These are phyloP conservation scores for Acromyrmex echinatior DNA, from an alignment of 1,140 invertebrate species.

Conservation along the genomic window DNA sequence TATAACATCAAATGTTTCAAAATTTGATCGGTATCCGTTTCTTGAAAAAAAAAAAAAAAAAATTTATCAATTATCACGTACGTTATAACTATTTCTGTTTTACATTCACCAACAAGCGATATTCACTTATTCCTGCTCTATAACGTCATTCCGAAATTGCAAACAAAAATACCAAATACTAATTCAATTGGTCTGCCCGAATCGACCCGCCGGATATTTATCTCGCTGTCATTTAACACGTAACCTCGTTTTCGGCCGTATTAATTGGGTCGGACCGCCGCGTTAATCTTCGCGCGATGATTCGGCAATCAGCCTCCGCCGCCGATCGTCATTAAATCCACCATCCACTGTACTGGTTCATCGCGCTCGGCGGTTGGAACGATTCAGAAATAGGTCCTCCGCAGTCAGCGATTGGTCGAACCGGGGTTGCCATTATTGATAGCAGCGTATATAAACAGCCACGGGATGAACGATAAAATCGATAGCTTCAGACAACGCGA, in stretches of 20 bases:
- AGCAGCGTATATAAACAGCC: slow-evolving; percentile 70
- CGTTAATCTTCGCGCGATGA: slow-evolving; percentile 64
- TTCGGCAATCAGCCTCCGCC: slow-evolving; percentile 59
- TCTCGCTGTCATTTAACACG: slow-evolving; percentile 54
- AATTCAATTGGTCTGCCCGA: slow-evolving; percentile 40
- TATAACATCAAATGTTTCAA: not conserved
- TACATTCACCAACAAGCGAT: not conserved
- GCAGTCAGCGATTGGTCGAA: slow-evolving; percentile 60
- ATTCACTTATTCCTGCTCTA: not conserved
- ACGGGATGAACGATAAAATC: slow-evolving; percentile 69
- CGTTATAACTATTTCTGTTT: not conserved
- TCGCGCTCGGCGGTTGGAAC: slow-evolving; percentile 44
- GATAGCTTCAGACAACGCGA: slow-evolving; percentile 67
- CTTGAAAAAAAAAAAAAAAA: not conserved
- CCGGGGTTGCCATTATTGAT: slow-evolving; percentile 71
- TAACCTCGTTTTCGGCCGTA: slow-evolving; percentile 57
- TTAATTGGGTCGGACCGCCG: slow-evolving; percentile 64
- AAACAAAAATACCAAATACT: slow-evolving; percentile 43
- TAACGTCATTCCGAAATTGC: not conserved
- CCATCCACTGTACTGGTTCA: slow-evolving; percentile 26
- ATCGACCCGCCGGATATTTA: slow-evolving; percentile 48
- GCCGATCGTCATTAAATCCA: slow-evolving; percentile 57
- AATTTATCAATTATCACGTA: not conserved
- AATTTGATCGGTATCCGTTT: not conserved
- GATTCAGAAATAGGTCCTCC: slow-evolving; percentile 70